A percentile compares a stretch with the other conserved stretches of the same genome.
Conservation (phyloP, 1,140 invertebrate species). For the Eubasilissa regina region DNA sequence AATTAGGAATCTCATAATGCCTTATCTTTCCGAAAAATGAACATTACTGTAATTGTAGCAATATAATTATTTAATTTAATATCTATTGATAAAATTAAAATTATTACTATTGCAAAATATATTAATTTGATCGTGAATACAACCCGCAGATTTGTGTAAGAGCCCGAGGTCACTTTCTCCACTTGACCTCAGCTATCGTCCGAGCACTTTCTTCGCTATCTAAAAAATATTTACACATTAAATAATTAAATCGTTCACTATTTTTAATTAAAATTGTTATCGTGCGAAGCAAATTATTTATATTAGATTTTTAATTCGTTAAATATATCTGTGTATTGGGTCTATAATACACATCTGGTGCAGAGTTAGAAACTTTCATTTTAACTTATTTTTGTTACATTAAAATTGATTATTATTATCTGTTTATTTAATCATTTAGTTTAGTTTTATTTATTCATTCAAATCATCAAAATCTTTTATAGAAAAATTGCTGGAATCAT, state of each 20-base stretch:
- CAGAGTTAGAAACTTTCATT: background rate
- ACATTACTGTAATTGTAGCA: too few species aligned
- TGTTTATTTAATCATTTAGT: too few species aligned
- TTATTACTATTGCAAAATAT: background rate
- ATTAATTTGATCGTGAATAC: background rate
- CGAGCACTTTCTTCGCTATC: constrained; percentile 22
- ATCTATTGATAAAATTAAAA: too few species aligned
- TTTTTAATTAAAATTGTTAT: constrained; percentile 9
- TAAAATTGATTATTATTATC: too few species aligned
- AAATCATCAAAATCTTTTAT: too few species aligned
- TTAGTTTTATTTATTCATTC: too few species aligned
- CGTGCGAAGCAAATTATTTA: background rate
- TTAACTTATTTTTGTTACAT: background rate
- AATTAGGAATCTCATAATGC: too few species aligned
- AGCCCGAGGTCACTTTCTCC: constrained; percentile 20
- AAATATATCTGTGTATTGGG: too few species aligned
- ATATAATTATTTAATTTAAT: background rate
- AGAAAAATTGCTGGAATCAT: too few species aligned
- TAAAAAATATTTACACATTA: constrained; percentile 18
- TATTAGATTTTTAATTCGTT: too few species aligned
- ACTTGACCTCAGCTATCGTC: constrained; percentile 1
- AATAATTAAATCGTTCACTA: constrained; percentile 14
- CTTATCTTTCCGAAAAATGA: too few species aligned
- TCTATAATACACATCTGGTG: background rate
- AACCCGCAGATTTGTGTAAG: background rate